Conservation (phyloP, 2,888 invertebrate species). For the Poecilobothrus nobilitatus region DNA sequence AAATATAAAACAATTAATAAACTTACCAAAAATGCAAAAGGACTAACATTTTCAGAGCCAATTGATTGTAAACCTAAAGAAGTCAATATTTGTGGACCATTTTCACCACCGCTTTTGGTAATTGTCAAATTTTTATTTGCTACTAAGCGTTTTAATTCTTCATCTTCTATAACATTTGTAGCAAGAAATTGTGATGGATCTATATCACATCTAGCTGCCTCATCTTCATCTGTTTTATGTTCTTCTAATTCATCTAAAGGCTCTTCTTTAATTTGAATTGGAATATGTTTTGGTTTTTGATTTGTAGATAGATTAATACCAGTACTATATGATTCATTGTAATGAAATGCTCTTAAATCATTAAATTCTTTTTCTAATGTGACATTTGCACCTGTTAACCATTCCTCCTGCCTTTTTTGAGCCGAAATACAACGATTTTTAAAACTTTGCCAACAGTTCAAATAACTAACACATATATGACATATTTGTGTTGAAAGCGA, state of each 20-base stretch:
- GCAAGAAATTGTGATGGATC: slow-evolving; percentile 43
- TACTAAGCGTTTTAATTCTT: slow-evolving; percentile 14
- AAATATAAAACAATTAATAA: not conserved
- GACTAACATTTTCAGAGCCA: slow-evolving; percentile 21
- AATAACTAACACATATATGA: slow-evolving; percentile 43
- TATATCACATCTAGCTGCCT: slow-evolving; percentile 35
- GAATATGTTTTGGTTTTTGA: slow-evolving; percentile 16
- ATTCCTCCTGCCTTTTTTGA: slow-evolving; percentile 40
- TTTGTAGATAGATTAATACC: not conserved
- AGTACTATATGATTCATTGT: not conserved
- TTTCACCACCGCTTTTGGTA: slow-evolving; percentile 10
- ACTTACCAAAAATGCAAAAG: slow-evolving; percentile 24
- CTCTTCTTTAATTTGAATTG: slow-evolving; percentile 40
- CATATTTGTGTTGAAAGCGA: slow-evolving; percentile 41
- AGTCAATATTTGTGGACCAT: slow-evolving; percentile 28
- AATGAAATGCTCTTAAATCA: not conserved
- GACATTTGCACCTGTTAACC: slow-evolving; percentile 30
- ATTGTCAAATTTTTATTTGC: slow-evolving; percentile 10
- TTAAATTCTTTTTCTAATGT: slow-evolving; percentile 16
- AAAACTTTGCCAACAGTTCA: slow-evolving; percentile 45
- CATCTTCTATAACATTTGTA: slow-evolving; percentile 19
- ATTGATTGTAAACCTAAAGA: slow-evolving; percentile 28
- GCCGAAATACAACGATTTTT: slow-evolving; percentile 43
- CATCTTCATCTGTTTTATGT: slow-evolving; percentile 30
- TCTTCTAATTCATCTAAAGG: slow-evolving; percentile 36